Evolutionary conservation across 2,888 invertebrate genomes (phyloP).

Genomic region (Dromius quadrimaculatus): DNA sequence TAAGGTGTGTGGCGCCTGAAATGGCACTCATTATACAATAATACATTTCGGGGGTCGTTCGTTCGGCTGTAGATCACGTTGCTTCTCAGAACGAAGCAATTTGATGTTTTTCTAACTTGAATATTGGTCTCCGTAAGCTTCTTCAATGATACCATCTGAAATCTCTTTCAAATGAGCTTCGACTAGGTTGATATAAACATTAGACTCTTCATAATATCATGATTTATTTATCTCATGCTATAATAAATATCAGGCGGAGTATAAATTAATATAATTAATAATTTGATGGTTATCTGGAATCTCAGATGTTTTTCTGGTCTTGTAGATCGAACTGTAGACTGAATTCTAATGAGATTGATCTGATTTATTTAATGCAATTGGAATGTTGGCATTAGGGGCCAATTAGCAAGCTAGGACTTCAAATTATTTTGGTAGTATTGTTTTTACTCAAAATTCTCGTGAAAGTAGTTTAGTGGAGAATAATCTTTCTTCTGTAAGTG

Average conservation of each 20-base stretch:
- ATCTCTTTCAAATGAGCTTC: neutral
- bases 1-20: slow-evolving; percentile 55
- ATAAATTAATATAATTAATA: slow-evolving; percentile 34
- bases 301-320: slow-evolving; percentile 23
- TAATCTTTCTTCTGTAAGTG: no score
- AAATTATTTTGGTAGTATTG: no score
- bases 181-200: slow-evolving; percentile 23
- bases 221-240: slow-evolving; percentile 11
- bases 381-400: no score
- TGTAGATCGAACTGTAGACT: no score
- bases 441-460: no score
- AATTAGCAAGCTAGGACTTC: no score
- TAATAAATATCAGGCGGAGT: slow-evolving; percentile 6
- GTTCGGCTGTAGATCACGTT: slow-evolving; percentile 64
- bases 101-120: slow-evolving; percentile 11
- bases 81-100: slow-evolving; percentile 60
- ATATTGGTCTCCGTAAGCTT: slow-evolving; percentile 2
- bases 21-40: slow-evolving; percentile 59
- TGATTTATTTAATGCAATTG: no score
- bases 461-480: no score
- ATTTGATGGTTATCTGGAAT: slow-evolving; percentile 22
- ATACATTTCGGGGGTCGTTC: slow-evolving; percentile 63
- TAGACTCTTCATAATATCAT: slow-evolving; percentile 16
- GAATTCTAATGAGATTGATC: no score
- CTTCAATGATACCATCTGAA: slow-evolving; percentile 17